Base-by-base conservation (phyloP, 1,140 invertebrate genomes). In the Meteorus sp. region DNA sequence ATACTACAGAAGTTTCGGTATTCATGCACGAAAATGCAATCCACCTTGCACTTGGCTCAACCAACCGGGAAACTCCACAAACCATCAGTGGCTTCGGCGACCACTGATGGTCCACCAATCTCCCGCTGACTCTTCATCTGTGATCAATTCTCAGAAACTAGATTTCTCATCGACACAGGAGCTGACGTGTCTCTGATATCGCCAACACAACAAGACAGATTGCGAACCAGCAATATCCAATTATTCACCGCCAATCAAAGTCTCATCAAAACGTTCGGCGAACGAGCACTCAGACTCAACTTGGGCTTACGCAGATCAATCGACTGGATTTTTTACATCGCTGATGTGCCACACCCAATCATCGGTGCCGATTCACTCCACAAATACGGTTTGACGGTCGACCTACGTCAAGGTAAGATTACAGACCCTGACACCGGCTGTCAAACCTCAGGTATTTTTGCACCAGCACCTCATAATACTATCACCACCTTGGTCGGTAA, bases 61-160 rank as follows among this genome's bases (percentile, higher is more conserved):
- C 7, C 9, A 45, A 20, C 43, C 22, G 43, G 43, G 43, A 45
- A 45, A 45, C 20, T 22, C 9, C 1, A 6, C 2, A 11, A 11
- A 13, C 43, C 43, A 45, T 45, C 43, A 45, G 13, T 45, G 25
- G 43, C 9, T 22, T 2, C 43, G 43, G 9, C 43, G 43, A 13
- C 43, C 25, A 23, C 6, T 7, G 43, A 11, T 25, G 43, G 43
- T n/a, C 9, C 19, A 23, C 5, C 8, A 37, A 91, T 94, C n/a
- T n/a, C n/a, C n/a, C n/a, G 48, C n/a, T n/a, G n/a, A n/a, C n/a
- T n/a, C n/a, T n/a, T n/a, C n/a, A n/a, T n/a, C n/a, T n/a, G n/a
- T n/a, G n/a, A n/a, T n/a, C n/a, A n/a, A n/a, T n/a, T n/a, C n/a
- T n/a, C n/a, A n/a, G n/a, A n/a, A n/a, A n/a, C n/a, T n/a, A n/a